Evolutionary conservation across 2,888 invertebrate species (phyloP), one percentile per base, ranked within the genome.

Genomic region (Netelia melanura): DNA sequence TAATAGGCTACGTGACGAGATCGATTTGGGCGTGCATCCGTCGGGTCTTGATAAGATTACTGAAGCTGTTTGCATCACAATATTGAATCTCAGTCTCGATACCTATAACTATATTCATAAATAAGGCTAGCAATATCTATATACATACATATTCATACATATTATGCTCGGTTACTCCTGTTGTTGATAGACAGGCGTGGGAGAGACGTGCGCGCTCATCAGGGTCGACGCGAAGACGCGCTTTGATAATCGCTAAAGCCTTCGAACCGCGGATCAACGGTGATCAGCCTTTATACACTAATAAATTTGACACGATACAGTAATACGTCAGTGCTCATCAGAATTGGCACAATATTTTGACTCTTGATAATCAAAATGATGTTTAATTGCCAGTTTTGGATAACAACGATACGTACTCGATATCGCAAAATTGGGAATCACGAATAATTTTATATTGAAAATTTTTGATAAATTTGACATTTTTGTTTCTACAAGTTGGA

Each of bases 21-120:
- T 84, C 81, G 71, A 81, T 81, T 76, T 72, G 65, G 61, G 14
- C 52, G 65, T 84, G 76, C 77, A 77, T 84, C 61, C 67, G 61
- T 67, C 58, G 67, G 61, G 61, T 71, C 48, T 54, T 62, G 72
- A 70, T 76, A 52, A 30, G 67, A 72, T 72, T 71, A 67, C 54
- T 43, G 30, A 52, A 72, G 43, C 61, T 61, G 77, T 77, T 58
- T 67, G 61, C 61, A 10, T 54, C 54, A 67, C 74, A 78, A 83
- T 83, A 77, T 84, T 84, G 84, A 71, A 77, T 84, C 81, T 54
- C 52, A 62, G 58, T 14, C 54, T 10, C 14, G 54, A 54, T 43
- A 14, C 21, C n/a, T 2, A 56, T 48, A 10, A 23, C 44, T 43
- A 44, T 25, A 48, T 48, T 14, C 14, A 48, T 48, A 48, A 14